Evolutionary conservation across 2,888 invertebrate species (phyloP).

Genomic region (Cheilosia grossa): DNA sequence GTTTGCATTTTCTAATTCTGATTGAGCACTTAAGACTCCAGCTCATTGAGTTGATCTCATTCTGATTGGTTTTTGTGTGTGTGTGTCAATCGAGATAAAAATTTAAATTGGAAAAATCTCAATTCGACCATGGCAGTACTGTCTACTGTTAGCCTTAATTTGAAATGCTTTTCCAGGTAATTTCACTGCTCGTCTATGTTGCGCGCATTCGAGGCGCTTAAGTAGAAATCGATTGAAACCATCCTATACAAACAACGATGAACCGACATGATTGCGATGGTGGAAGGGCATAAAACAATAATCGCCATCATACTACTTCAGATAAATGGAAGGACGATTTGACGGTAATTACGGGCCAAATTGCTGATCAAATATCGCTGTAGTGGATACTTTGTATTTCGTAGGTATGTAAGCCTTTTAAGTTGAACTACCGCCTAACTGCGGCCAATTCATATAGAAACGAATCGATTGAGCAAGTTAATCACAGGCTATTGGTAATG

Average conservation of each 20-base stretch:
- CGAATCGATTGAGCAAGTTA: conserved; percentile 9
- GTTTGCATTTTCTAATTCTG: not conserved
- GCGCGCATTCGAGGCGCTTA: conserved; percentile 32
- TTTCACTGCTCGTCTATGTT: conserved; percentile 37
- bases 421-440: conserved; percentile 14
- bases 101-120: conserved; percentile 56
- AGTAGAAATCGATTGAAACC: conserved; percentile 46
- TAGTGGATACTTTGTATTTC: conserved; percentile 31
- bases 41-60: not conserved
- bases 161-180: conserved; percentile 65
- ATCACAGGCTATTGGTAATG: not conserved
- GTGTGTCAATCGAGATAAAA: conserved; percentile 25
- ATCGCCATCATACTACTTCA: conserved; percentile 63
- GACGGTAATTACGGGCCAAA: conserved; percentile 56
- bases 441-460: conserved; percentile 2
- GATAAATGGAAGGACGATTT: conserved; percentile 62
- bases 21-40: not conserved
- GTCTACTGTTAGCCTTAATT: conserved; percentile 39
- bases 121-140: conserved; percentile 27
- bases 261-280: conserved; percentile 27
- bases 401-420: conserved; percentile 32
- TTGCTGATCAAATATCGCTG: conserved; percentile 58
- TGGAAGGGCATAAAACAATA: conserved; percentile 61
- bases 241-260: conserved; percentile 5
- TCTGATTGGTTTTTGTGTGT: conserved; percentile 17